Evolutionary conservation across 2,113 vertebrate genomes (phyloP).

Genomic region (Nesospiza acunhae): DNA sequence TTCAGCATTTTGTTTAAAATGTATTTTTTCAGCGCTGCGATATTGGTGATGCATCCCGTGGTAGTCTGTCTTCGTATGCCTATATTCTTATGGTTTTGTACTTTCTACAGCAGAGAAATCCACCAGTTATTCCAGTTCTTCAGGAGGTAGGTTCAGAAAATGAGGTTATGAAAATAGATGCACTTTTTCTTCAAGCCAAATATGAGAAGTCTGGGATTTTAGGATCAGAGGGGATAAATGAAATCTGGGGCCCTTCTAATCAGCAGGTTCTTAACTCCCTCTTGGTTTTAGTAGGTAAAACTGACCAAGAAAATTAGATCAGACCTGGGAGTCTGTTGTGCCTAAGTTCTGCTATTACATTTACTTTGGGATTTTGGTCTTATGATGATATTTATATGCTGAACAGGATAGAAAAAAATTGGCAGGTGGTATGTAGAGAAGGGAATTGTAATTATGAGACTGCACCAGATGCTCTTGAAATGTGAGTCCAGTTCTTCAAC

Average conservation of each 20-base stretch:
- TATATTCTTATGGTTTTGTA: slow-evolving; percentile 99
- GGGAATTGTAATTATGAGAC: slow-evolving; percentile 6
- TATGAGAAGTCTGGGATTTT: not conserved
- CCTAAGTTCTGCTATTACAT: not conserved
- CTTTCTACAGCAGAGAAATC: slow-evolving; percentile 95
- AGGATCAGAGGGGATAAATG: not conserved
- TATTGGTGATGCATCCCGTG: slow-evolving; percentile 96
- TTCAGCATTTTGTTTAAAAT: slow-evolving; percentile 1
- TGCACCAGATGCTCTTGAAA: not conserved
- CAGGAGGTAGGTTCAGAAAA: slow-evolving; percentile 86
- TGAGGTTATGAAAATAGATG: not conserved
- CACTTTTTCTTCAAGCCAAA: not conserved
- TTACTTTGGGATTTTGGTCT: not conserved
- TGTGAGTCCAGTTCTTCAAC: not conserved
- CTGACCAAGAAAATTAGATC: not conserved
- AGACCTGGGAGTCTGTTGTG: not conserved
- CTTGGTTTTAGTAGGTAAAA: not conserved
- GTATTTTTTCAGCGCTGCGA: slow-evolving; percentile 87
- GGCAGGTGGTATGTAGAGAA: slow-evolving; percentile 2
- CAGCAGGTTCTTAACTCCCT: not conserved
- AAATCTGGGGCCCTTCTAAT: not conserved
- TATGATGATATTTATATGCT: not conserved
- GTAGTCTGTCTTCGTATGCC: slow-evolving; percentile 97
- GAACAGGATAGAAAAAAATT: not conserved
- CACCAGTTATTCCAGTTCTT: slow-evolving; percentile 94